A percentile compares a stretch with the other conserved stretches of the same genome.
Conservation (phyloP, 2,797 vertebrate species). For the Morus bassanus region DNA sequence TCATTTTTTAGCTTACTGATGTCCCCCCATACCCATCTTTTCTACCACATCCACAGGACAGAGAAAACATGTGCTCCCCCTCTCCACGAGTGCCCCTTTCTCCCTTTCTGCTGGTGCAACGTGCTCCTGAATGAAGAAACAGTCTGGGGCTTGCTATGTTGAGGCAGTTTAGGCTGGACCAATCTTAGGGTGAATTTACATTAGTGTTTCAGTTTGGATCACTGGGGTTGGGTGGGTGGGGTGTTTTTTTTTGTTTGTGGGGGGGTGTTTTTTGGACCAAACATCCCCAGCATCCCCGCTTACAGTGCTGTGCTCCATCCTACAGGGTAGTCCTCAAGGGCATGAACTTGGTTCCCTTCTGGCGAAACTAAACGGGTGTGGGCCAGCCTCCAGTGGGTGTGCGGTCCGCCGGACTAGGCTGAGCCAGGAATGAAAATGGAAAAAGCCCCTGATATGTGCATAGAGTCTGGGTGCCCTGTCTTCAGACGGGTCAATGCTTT, state of each 20-base stretch:
- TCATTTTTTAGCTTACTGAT: neutral
- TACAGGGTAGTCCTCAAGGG: neutral
- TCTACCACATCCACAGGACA: rapidly evolving
- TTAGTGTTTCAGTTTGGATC: neutral
- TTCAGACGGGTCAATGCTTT: neutral
- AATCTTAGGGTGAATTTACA: too few relatives aligned
- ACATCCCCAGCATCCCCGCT: neutral
- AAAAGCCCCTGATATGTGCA: too few relatives aligned
- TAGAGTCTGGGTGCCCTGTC: neutral
- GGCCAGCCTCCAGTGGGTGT: too few relatives aligned
- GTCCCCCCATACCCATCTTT: neutral
- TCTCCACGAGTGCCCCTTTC: neutral
- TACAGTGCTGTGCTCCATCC: neutral
- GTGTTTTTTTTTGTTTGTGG: too few relatives aligned
- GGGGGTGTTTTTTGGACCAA: neutral
- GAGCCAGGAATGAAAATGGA: too few relatives aligned
- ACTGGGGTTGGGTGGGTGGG: neutral
- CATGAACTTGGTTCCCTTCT: neutral
- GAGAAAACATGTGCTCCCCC: neutral
- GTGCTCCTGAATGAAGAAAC: too few relatives aligned
- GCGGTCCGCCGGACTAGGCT: rapidly evolving
- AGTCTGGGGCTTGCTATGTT: neutral
- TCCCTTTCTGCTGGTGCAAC: neutral
- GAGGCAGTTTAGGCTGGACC: neutral
- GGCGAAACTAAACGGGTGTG: rapidly evolving